Percentiles rank a stretch among this genome's conserved stretches.
These are phyloP conservation scores for Diorhabda carinulata DNA, from an alignment of 1,140 invertebrate genomes.

Conservation along the genomic window DNA sequence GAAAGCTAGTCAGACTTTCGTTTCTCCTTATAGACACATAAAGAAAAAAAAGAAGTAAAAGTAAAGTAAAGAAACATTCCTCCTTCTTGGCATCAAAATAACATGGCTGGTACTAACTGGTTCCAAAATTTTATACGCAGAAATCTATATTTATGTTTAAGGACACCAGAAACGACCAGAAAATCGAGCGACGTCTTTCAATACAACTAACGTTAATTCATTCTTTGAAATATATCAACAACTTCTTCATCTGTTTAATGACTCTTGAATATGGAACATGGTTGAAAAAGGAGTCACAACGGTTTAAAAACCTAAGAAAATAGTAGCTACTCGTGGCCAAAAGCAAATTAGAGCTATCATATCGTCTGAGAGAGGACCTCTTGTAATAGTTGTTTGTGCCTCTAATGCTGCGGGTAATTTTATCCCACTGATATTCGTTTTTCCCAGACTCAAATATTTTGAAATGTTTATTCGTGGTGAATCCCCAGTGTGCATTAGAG, in stretches of 20 bases:
- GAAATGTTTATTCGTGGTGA: constrained; percentile 33
- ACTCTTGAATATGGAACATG: constrained; percentile 7
- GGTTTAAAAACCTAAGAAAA: constrained; percentile 31
- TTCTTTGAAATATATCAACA: constrained; percentile 16
- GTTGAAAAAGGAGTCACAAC: constrained; percentile 21
- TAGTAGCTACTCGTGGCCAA: constrained; percentile 36
- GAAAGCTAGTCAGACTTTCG: constrained; percentile 6
- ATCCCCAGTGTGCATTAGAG: constrained; percentile 33
- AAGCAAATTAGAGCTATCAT: constrained; percentile 37
- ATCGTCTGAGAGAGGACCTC: constrained; percentile 39
- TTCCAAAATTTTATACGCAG: constrained; percentile 30
- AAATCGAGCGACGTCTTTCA: constrained; percentile 15
- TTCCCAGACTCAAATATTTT: constrained; percentile 31
- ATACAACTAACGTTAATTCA: constrained; percentile 19
- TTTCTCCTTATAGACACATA: constrained; percentile 18
- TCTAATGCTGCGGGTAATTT: constrained; percentile 36
- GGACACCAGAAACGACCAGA: constrained; percentile 29
- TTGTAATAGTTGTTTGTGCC: constrained; percentile 29
- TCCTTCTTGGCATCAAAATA: constrained; percentile 30
- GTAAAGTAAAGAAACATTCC: constrained; percentile 26
- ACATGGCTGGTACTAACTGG: constrained; percentile 32
- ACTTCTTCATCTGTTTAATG: not conserved
- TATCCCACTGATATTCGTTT: constrained; percentile 40
- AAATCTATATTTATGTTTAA: constrained; percentile 30
- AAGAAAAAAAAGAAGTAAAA: constrained; percentile 18